Evolutionary conservation across 2,113 vertebrate species (phyloP).

Genomic region (Sus scrofa): T2T-Sscrofa CM000812.6:12339501-12340000

Average conservation of each 20-base stretch:
- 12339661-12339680: background rate
- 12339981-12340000: too few species aligned
- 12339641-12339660: background rate
- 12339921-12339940: background rate
- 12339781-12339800: background rate
- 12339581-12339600: background rate
- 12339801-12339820: background rate
- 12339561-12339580: background rate
- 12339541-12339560: background rate
- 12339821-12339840: background rate
- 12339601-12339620: background rate
- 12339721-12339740: background rate
- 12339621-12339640: background rate
- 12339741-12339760: background rate
- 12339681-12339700: background rate
- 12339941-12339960: background rate
- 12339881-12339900: slow-evolving; percentile 8
- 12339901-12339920: background rate
- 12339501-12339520: background rate
- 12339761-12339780: background rate
- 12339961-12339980: background rate
- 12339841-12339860: background rate
- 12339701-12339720: background rate
- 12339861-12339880: background rate
- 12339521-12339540: background rate